Base-by-base conservation (phyloP, 2,888 invertebrate genomes). In the Drosophila differens region DNA sequence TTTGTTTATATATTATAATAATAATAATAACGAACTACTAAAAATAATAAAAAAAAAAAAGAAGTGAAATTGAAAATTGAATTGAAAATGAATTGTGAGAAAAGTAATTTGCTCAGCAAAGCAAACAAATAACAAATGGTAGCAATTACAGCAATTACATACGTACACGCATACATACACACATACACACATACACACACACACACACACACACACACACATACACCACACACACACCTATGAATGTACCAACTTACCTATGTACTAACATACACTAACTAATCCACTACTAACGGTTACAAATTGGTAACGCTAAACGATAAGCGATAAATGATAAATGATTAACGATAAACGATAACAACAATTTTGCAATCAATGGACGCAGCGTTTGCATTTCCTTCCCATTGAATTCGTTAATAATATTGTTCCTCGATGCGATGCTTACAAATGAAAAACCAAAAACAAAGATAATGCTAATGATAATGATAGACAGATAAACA, bases 371-470 rank as follows among this genome's bases (percentile, higher is more conserved):
- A 28, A 54, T n/a, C 22, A 44, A 63, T 37, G 55, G 39, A 51
- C 22, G 72, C 47, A 30, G 30, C 74, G 33, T 39, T 54, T 54
- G 57, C 74, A 74, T 74, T 79, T 66, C 49, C 39, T 79, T 66
- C 41, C 35, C 44, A 73, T 61, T 57, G 57, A 76, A 71, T 82
- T 88, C 72, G 75, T 71, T 81, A 71, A 81, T 80, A 74, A 79
- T 82, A 25, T 83, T 91, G 90, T 90, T 91, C 91, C 91, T 91
- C 78, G 75, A 91, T 89, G 90, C 85, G 74, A 85, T 68, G 74
- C 74, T 83, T 85, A 66, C 41, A 64, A 60, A 47, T 19, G 33
- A 39, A 67, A 64, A 67, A 58, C 41, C 28, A 59, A 63, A 28
- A 49, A 52, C 28, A 53, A 66, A 59, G 47, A 16, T 16, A 59